A percentile compares a stretch with the other conserved stretches of the same genome.
Evolutionary conservation across 1,140 invertebrate genomes (phyloP).

Genomic region (Ceratina calcarata): DNA sequence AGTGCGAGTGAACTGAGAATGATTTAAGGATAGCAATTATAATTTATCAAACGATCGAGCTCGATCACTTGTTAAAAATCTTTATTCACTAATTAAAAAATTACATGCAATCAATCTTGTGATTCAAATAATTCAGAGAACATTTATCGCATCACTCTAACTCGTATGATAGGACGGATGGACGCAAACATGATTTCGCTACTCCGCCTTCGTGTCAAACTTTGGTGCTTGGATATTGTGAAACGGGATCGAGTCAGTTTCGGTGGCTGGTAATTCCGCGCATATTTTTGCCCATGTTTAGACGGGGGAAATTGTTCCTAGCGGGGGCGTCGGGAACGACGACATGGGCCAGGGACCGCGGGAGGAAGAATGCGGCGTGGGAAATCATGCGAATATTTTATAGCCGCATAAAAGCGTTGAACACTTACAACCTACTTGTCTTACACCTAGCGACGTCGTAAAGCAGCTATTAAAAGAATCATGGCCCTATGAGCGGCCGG

Average conservation of each 20-base stretch:
- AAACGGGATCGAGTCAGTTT: neutral
- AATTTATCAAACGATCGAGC: too few relatives aligned
- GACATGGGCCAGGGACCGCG: neutral
- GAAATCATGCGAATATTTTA: slow-evolving; percentile 63
- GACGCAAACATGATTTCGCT: too few relatives aligned
- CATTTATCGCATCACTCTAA: too few relatives aligned
- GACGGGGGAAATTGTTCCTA: slow-evolving; percentile 54
- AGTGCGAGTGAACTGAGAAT: too few relatives aligned
- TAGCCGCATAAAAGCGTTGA: slow-evolving; percentile 47
- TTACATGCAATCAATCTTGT: too few relatives aligned
- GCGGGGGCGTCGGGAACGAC: slow-evolving; percentile 35
- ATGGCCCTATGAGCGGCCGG: slow-evolving; percentile 5
- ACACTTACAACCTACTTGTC: slow-evolving; percentile 45
- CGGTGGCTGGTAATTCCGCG: slow-evolving; percentile 45
- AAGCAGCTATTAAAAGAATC: slow-evolving; percentile 51
- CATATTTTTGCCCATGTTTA: slow-evolving; percentile 48
- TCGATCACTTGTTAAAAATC: too few relatives aligned
- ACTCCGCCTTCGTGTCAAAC: too few relatives aligned
- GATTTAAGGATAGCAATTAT: too few relatives aligned
- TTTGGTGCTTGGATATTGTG: neutral
- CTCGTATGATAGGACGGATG: too few relatives aligned
- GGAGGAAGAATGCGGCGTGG: slow-evolving; percentile 35
- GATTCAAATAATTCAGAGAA: too few relatives aligned
- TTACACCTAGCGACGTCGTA: slow-evolving; percentile 4
- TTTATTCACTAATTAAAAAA: too few relatives aligned